Conservation (phyloP, 2,797 vertebrate genomes). For the Lophura swinhoii region DNA sequence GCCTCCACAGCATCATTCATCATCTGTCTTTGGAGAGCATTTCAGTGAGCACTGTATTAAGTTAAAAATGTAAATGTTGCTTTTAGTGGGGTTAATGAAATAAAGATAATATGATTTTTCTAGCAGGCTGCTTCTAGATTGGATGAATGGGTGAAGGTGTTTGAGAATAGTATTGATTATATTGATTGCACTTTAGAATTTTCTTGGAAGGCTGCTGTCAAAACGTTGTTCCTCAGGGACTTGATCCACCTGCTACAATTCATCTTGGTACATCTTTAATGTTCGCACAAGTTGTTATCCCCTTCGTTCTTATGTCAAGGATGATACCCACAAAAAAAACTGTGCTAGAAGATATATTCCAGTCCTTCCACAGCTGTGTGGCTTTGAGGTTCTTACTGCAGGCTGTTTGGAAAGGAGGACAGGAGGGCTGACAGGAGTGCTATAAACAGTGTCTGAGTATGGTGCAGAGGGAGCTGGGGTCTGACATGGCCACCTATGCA, state of each 20-base stretch:
- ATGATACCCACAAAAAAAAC: not conserved
- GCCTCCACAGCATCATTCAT: not conserved
- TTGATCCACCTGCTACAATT: not conserved
- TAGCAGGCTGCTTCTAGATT: not conserved
- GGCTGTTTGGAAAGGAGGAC: not conserved
- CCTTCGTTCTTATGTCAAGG: not conserved
- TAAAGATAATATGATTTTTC: conserved; percentile 13
- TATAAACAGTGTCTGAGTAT: not conserved
- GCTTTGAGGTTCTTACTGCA: not conserved
- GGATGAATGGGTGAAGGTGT: not conserved
- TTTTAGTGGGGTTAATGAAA: not conserved
- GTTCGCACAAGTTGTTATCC: not conserved
- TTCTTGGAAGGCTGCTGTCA: not conserved
- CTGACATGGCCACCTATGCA: not conserved
- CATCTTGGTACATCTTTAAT: not conserved
- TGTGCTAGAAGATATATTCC: not conserved
- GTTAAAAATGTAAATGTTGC: not conserved
- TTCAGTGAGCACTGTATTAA: not conserved
- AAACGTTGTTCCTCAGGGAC: not conserved
- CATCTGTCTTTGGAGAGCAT: not conserved
- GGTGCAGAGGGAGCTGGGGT: not conserved
- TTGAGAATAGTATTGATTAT: not conserved
- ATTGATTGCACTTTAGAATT: not conserved
- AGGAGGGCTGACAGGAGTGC: not conserved
- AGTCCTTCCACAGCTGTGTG: not conserved